A percentile compares a stretch with the other conserved stretches of the same genome.
Evolutionary conservation across 23 tunicate genomes (phyloP).

Genomic region (Ciona savignyi): DNA sequence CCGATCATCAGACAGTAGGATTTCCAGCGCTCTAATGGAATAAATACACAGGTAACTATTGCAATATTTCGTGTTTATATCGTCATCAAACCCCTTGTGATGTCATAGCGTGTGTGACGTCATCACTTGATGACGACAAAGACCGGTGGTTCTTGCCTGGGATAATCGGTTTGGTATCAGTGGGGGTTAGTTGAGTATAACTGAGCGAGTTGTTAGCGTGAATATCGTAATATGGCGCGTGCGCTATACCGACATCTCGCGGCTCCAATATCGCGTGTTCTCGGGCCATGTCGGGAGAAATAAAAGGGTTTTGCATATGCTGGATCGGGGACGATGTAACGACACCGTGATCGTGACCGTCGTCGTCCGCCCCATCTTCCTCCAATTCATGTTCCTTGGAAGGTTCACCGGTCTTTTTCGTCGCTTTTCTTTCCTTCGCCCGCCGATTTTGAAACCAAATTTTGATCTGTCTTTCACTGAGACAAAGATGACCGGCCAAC

Average conservation of each 20-base stretch:
- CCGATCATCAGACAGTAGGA: too few relatives aligned
- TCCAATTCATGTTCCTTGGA: slow-evolving; percentile 8
- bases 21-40: too few relatives aligned
- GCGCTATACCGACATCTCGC: slow-evolving; percentile 33
- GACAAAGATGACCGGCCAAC: slow-evolving; percentile 70
- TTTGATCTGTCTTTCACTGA: slow-evolving; percentile 94
- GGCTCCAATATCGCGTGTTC: slow-evolving; percentile 8
- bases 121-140: slow-evolving; percentile 20
- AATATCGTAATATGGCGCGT: background rate
- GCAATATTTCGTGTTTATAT: background rate
- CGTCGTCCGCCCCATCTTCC: slow-evolving; percentile 12
- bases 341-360: slow-evolving; percentile 11
- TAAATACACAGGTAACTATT: background rate
- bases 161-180: slow-evolving; percentile 23
- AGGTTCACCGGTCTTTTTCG: slow-evolving; percentile 47
- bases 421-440: slow-evolving; percentile 88
- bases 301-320: background rate
- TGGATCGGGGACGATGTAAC: slow-evolving; percentile 9
- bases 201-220: background rate
- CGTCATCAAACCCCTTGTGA: background rate
- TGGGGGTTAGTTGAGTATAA: background rate
- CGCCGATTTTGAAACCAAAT: slow-evolving; percentile 99
- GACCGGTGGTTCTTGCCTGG: background rate
- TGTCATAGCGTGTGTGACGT: slow-evolving; percentile 2
- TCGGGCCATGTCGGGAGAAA: background rate